phyloP scores from a whole-genome alignment of 2,888 invertebrate genomes.

The Caenorhabditis japonica region DNA sequence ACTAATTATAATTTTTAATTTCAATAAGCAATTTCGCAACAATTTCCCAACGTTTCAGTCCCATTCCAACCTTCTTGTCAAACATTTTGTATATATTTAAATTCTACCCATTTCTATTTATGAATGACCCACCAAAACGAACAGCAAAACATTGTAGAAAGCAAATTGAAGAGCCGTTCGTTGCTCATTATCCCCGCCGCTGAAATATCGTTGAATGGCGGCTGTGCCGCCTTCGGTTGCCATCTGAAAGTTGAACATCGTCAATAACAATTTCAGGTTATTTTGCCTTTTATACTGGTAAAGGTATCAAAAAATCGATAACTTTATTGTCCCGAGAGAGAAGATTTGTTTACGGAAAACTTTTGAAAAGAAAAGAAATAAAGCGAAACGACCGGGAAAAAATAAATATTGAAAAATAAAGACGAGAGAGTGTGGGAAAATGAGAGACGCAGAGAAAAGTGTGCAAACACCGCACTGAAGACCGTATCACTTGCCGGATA shows the following conservation, averaged over 20 bases:
- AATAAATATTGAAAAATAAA: too few species aligned
- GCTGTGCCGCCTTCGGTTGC: slow-evolving; percentile 43
- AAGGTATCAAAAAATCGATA: slow-evolving; percentile 12
- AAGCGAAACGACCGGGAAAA: too few species aligned
- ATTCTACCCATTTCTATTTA: too few species aligned
- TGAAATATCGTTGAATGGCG: slow-evolving; percentile 47
- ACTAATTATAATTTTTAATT: too few species aligned
- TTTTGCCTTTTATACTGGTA: too few species aligned
- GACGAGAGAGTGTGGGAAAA: slow-evolving; percentile 15
- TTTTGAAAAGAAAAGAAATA: slow-evolving; percentile 18
- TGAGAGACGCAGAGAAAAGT: slow-evolving; percentile 28
- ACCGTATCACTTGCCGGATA: too few species aligned
- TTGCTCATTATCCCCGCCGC: slow-evolving; percentile 61
- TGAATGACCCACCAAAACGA: slow-evolving; percentile 66
- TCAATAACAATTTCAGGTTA: too few species aligned
- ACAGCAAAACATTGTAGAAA: slow-evolving; percentile 72
- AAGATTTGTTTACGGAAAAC: slow-evolving; percentile 20
- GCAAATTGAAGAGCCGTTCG: slow-evolving; percentile 71
- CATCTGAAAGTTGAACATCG: slow-evolving; percentile 29
- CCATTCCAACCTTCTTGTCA: too few species aligned
- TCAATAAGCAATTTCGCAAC: too few species aligned
- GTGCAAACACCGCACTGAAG: slow-evolving; percentile 48
- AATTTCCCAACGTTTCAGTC: too few species aligned
- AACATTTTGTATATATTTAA: too few species aligned
- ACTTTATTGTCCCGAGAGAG: not conserved